Base-by-base conservation (phyloP, 2,888 invertebrate species). In the Rhagonycha lutea region DNA sequence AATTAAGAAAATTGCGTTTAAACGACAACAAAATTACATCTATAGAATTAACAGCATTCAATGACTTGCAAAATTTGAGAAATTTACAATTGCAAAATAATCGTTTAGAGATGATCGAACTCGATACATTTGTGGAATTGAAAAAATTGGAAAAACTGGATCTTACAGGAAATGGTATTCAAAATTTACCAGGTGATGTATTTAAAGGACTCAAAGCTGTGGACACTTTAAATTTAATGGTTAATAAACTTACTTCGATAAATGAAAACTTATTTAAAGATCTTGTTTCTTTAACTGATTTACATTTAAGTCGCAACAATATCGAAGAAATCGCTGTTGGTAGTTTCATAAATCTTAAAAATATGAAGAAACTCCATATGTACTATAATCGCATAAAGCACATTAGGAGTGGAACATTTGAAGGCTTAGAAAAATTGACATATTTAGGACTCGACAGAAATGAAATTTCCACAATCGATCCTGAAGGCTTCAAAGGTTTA, bases 1-100 rank as follows among this genome's bases (percentile, higher is more conserved):
- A 67, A n/a, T 14, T 74, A 29, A 70, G 12, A 14, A 62, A 67
- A 60, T 28, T 74, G n/a, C 61, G n/a, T 24, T n/a, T 73, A 14
- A 14, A 69, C 5, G 14, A 63, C 47, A 73, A 73, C 32, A 0
- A 73, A 23, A 69, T 73, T 10, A 8, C 62, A 23, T 1, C 7
- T 23, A 67, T 73, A 26, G 12, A 4, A 18, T 32, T 24, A 23
- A 69, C 62, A n/a, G 63, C 28, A 0, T 73, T 62, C 24, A 47
- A 68, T 7, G 29, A 68, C 4, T 68, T 68, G 32, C 4, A 9
- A 12, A 14, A 28, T 7, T 32, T 68, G 32, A 18, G 69, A 69
- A 47, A 69, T 47, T 24, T 73, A n/a, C 2, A 62, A 23, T 63
- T 73, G 14, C 63, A 69, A 18, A 18, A 18, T 18, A 18, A 61